Evolutionary conservation across 2,113 vertebrate species (phyloP).

Genomic region (Marmota monax): DNA sequence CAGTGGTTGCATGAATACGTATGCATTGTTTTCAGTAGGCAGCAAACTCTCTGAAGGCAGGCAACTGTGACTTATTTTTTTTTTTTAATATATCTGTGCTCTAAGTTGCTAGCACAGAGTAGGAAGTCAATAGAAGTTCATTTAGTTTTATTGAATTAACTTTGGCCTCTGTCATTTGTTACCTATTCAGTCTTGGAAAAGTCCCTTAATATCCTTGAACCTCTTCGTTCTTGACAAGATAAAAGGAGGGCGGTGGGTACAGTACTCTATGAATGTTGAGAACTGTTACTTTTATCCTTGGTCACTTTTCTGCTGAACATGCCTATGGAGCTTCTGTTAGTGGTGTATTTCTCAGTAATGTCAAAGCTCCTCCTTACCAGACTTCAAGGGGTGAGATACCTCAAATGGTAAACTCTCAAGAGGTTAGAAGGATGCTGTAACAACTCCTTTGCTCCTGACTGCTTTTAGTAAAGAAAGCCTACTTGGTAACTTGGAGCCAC

Average conservation of each 20-base stretch:
- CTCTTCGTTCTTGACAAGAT: not conserved
- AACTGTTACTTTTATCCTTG: not conserved
- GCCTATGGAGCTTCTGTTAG: not conserved
- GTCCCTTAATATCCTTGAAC: not conserved
- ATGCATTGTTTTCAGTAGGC: not conserved
- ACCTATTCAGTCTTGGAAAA: not conserved
- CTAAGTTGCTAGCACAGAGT: not conserved
- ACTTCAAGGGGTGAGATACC: not conserved
- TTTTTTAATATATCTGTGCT: not conserved
- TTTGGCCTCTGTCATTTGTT: not conserved
- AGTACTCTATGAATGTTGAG: not conserved
- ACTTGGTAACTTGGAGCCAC: slow-evolving; percentile 45
- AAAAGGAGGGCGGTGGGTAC: not conserved
- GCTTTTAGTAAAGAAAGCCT: slow-evolving; percentile 55
- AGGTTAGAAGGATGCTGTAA: slow-evolving; percentile 1
- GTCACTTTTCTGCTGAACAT: not conserved
- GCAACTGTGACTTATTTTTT: not conserved
- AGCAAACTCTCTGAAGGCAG: not conserved
- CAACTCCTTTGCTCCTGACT: slow-evolving; percentile 46
- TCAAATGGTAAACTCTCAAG: slow-evolving; percentile 45
- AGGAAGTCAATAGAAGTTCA: not conserved
- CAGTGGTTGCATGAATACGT: not conserved
- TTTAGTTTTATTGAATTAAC: not conserved
- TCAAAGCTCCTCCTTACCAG: not conserved
- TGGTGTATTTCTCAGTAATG: not conserved